These are phyloP conservation scores for Austrolebias charrua DNA, from an alignment of 2,797 vertebrate genomes.

Conservation along the genomic window DNA sequence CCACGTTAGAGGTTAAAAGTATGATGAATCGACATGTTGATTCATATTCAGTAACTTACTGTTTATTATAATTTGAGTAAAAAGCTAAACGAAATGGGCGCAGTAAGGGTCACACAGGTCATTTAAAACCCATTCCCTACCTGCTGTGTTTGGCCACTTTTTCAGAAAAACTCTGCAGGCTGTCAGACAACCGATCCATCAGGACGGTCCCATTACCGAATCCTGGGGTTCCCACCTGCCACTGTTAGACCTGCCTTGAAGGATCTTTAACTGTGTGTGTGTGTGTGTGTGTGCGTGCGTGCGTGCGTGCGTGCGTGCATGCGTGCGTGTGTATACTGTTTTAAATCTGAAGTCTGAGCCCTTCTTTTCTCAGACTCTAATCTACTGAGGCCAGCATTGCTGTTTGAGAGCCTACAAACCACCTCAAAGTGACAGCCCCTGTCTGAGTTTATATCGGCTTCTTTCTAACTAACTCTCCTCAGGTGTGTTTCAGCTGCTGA, in stretches of 20 bases:
- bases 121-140: slow-evolving; percentile 63
- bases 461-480: slow-evolving; percentile 40
- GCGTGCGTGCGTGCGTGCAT: slow-evolving; percentile 4
- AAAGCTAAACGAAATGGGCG: background rate
- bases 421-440: slow-evolving; percentile 1
- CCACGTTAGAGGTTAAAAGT: background rate
- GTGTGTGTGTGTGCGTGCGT: slow-evolving; percentile 15
- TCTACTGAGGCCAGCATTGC: slow-evolving; percentile 7
- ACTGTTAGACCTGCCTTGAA: slow-evolving; percentile 23
- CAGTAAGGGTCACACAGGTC: slow-evolving; percentile 32
- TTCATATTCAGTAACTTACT: slow-evolving; percentile 17
- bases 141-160: slow-evolving; percentile 49
- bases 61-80: slow-evolving; percentile 1
- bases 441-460: slow-evolving; percentile 26
- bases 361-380: slow-evolving; percentile 16
- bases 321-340: too few species aligned
- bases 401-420: slow-evolving; percentile 16
- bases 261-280: slow-evolving; percentile 1
- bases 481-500: slow-evolving; percentile 22
- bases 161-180: slow-evolving; percentile 44
- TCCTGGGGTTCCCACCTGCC: slow-evolving; percentile 69
- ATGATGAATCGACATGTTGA: slow-evolving; percentile 10
- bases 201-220: slow-evolving; percentile 60
- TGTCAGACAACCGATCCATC: slow-evolving; percentile 59
- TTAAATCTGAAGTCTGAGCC: slow-evolving; percentile 12